phyloP scores from a whole-genome alignment of 2,113 vertebrate species.

The Pangasianodon hypophthalmus region DNA sequence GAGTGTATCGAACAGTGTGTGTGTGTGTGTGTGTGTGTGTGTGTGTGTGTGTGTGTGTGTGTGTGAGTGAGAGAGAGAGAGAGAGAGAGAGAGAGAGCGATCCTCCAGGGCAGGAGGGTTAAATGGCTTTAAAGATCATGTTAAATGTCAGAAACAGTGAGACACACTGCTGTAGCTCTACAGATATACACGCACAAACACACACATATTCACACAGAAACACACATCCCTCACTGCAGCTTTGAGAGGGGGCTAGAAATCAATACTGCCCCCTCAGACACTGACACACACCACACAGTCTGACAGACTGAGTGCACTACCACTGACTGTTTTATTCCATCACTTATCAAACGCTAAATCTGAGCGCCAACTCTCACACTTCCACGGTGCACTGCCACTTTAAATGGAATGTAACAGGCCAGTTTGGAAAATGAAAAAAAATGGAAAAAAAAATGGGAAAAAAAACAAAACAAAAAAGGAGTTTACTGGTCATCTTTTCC shows the following conservation, averaged over 20 bases:
- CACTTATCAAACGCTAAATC: neutral
- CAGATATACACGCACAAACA: slow-evolving; percentile 32
- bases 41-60: neutral
- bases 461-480: neutral
- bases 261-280: slow-evolving; percentile 38
- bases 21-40: neutral
- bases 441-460: too few species aligned
- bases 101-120: slow-evolving; percentile 74
- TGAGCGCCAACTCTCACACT: neutral
- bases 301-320: neutral
- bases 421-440: neutral
- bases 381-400: neutral
- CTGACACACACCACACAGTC: neutral
- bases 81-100: neutral
- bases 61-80: neutral
- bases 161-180: slow-evolving; percentile 73
- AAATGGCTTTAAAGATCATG: slow-evolving; percentile 82
- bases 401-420: neutral
- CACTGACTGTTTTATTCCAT: slow-evolving; percentile 2
- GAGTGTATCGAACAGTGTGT: neutral
- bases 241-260: slow-evolving; percentile 42
- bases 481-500: neutral
- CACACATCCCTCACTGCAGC: slow-evolving; percentile 25
- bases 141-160: slow-evolving; percentile 82
- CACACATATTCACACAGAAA: neutral